Conservation (phyloP, 2,797 vertebrate species). For the Acomys russatus region DNA sequence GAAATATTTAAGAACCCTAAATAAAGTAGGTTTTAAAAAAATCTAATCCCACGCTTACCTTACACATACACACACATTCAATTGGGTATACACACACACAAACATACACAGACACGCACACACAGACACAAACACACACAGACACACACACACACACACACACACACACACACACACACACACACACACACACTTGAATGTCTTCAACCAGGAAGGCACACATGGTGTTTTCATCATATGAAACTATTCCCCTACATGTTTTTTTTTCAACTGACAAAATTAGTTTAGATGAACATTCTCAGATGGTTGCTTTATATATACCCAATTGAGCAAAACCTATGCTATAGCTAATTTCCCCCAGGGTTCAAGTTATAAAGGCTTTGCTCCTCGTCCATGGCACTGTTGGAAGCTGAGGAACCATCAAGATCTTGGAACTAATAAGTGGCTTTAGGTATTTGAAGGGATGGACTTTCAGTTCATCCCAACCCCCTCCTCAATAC, state of each 20-base stretch:
- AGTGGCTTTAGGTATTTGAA: not conserved
- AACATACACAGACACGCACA: not conserved
- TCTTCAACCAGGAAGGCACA: not conserved
- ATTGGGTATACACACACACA: not conserved
- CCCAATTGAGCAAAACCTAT: constrained; percentile 9
- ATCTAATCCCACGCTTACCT: no score
- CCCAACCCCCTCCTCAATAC: not conserved
- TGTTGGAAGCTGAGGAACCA: not conserved
- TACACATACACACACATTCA: not conserved
- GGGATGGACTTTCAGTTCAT: no score
- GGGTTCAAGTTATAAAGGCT: not conserved
- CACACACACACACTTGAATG: not conserved
- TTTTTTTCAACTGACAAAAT: not conserved
- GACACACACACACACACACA: not conserved
- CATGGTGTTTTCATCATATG: not conserved
- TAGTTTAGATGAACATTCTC: constrained; percentile 11
- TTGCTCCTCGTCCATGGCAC: not conserved
- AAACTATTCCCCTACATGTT: not conserved
- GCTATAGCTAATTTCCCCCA: not conserved
- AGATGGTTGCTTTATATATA: not conserved
- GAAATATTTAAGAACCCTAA: no score
- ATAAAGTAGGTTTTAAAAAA: no score
- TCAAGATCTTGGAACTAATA: not conserved
- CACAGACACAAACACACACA: not conserved
- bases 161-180: not conserved